Conservation (phyloP, 2,797 vertebrate species). For the Gallirallus australis region DNA sequence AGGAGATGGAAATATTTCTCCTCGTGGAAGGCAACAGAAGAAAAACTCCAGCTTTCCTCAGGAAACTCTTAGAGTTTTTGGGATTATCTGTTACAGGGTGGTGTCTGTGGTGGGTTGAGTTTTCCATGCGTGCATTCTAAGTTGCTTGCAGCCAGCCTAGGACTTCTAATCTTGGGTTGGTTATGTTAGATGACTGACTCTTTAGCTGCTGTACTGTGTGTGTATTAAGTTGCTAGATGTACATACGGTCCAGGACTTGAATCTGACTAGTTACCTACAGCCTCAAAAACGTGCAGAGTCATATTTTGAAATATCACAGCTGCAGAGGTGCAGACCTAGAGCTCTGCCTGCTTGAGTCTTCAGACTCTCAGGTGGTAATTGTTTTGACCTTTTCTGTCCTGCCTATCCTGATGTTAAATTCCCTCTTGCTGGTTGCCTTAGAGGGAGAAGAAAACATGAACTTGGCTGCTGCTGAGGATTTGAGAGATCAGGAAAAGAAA, state of each 20-base stretch:
- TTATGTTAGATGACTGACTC: not conserved
- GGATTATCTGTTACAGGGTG: not conserved
- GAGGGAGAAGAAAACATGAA: not conserved
- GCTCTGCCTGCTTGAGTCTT: not conserved
- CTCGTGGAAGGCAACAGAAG: not conserved
- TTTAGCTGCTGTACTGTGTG: not conserved
- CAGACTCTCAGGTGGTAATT: not conserved
- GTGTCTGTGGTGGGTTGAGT: fast-evolving
- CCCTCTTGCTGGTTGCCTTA: not conserved
- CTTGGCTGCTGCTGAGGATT: not conserved
- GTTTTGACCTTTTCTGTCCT: not conserved
- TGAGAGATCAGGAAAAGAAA: not conserved
- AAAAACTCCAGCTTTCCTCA: not conserved
- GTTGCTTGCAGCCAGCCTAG: not conserved
- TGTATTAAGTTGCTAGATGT: not conserved
- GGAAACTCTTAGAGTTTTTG: not conserved
- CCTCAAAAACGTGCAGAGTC: not conserved
- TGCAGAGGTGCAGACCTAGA: not conserved
- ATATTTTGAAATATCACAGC: not conserved
- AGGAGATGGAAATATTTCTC: not conserved
- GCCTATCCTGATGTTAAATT: not conserved
- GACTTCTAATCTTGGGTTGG: not conserved
- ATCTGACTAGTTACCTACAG: not conserved
- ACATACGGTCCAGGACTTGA: fast-evolving
- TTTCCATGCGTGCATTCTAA: fast-evolving